Evolutionary conservation across 2,113 vertebrate species (phyloP), one percentile per base, ranked within the genome.

Genomic region (Ranitomeya imitator): DNA sequence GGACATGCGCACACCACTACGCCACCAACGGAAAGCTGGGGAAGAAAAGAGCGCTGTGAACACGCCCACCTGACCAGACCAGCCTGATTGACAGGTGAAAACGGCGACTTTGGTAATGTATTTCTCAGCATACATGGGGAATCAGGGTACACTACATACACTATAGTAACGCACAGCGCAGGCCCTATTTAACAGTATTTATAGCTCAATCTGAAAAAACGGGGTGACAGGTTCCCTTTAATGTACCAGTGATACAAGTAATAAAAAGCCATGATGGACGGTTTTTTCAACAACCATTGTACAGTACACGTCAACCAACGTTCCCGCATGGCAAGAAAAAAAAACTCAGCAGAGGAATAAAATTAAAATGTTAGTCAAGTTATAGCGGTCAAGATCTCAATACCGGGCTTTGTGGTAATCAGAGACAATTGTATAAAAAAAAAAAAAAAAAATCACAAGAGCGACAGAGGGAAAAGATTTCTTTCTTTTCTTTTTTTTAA

Each of bases 251-350:
- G 61, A 65, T 86, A 60, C 26, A 78, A 79, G 85, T 78, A 52
- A 79, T 86, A 86, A 78, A 86, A 55, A 45, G 74, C 21, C 85
- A 86, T 86, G 85, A 63, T 61, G 59, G 85, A 86, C 54, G 74
- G 51, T 13, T 60, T 63, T 26, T 79, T 79, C 26, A 86, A 86
- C n/a, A 14, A 52, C 60, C 21, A 60, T 65, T 63, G 79, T 52
- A 79, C 74, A 31, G 60, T 19, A 65, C 19, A 26, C 63, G 73
- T 79, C 85, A 67, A 51, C 74, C 85, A 78, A 77, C 12, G 59
- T 54, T 54, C 65, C 65, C 77, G 63, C n/a, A 61, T 65, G 37
- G 37, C 21, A 19, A 54, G 3, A 76, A 26, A 79, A 79, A 85
- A 52, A 67, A 37, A 77, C 31, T 51, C 31, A 86, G 45, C 61